These are phyloP conservation scores for Heliconius ismenius DNA, from an alignment of 2,888 invertebrate genomes.

Conservation along the genomic window DNA sequence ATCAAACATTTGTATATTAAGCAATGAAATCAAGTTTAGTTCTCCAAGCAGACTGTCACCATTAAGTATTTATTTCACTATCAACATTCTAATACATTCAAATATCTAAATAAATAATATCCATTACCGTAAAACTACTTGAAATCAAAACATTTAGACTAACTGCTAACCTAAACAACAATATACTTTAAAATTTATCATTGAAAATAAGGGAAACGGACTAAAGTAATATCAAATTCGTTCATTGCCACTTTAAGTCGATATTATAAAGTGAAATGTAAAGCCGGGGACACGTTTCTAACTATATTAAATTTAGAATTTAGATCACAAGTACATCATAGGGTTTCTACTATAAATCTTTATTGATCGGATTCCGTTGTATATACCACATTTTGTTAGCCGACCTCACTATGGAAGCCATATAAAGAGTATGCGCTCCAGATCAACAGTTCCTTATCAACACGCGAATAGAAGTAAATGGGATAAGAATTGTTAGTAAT, in stretches of 20 bases:
- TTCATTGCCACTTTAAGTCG: neutral
- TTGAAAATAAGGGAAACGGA: neutral
- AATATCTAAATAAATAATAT: constrained; percentile 25
- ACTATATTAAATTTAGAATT: constrained; percentile 13
- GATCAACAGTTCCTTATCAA: constrained; percentile 11
- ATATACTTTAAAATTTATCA: neutral
- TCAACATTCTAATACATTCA: constrained; percentile 20
- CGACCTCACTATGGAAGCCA: constrained; percentile 35
- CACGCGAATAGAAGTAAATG: neutral
- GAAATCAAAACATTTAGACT: constrained; percentile 2
- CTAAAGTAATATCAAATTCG: constrained; percentile 18
- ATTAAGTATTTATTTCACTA: neutral
- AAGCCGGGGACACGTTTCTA: neutral
- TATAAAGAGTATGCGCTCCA: constrained; percentile 19
- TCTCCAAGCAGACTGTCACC: neutral
- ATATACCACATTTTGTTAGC: constrained; percentile 13
- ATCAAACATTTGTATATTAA: constrained; percentile 8
- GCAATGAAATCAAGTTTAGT: neutral
- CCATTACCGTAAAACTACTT: constrained; percentile 6
- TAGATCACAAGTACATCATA: constrained; percentile 20
- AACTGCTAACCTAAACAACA: constrained; percentile 8
- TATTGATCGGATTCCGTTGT: constrained; percentile 24
- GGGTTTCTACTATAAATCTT: constrained; percentile 32
- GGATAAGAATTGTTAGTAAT: neutral
- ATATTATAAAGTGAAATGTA: neutral